These are phyloP conservation scores for Cephus runcator DNA, from an alignment of 2,888 invertebrate species.

Conservation along the genomic window DNA sequence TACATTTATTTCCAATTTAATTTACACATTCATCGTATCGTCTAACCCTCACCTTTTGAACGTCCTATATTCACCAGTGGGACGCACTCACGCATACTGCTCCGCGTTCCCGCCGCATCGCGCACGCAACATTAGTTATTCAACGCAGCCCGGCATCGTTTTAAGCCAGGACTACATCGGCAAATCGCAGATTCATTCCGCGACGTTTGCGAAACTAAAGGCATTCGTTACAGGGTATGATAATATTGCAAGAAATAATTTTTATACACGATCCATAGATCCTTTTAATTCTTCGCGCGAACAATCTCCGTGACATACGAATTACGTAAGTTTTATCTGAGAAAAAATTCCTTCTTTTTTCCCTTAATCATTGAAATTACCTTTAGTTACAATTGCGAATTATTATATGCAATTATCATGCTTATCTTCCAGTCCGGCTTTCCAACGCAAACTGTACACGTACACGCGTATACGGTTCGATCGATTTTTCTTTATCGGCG, in stretches of 20 bases:
- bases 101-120: slow-evolving; percentile 21
- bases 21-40: neutral
- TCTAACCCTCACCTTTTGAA: neutral
- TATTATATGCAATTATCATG: neutral
- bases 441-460: slow-evolving; percentile 14
- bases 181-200: neutral
- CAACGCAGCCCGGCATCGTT: slow-evolving; percentile 25
- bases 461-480: slow-evolving; percentile 22
- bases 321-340: neutral
- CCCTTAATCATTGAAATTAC: neutral
- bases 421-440: neutral
- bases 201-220: neutral
- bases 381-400: neutral
- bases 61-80: slow-evolving; percentile 6
- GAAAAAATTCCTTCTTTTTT: neutral
- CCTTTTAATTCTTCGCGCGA: neutral
- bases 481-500: slow-evolving; percentile 50
- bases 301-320: neutral
- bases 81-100: slow-evolving; percentile 37
- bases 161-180: neutral
- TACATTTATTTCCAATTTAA: neutral
- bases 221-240: neutral
- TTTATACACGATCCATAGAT: neutral
- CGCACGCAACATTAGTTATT: slow-evolving; percentile 48
- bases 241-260: neutral